Evolutionary conservation across 2,888 invertebrate genomes (phyloP), one percentile per base, ranked within the genome.

Genomic region (Eremobia ochroleuca): DNA sequence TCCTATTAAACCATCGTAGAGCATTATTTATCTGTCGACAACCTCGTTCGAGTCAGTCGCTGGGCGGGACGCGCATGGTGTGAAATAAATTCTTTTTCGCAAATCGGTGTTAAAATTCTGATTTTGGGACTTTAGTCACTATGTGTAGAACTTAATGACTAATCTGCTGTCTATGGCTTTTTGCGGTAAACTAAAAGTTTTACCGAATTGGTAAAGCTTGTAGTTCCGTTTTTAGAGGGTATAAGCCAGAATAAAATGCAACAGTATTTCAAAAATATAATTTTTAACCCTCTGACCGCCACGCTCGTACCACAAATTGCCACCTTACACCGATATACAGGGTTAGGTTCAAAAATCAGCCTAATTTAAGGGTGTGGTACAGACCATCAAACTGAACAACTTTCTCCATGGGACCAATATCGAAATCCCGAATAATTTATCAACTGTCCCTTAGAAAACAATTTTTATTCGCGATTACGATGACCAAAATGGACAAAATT

Each of bases 51-150:
- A 85, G 77, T 81, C 75, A 81, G 69, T 82, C 85, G 87, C 71
- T 83, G 76, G 82, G 83, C 82, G 85, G 84, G 81, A 82, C 83
- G 78, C 86, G 91, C 91, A 91, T 91, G 91, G 88, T 87, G 86
- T 91, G 87, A 85, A 65, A 77, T 75, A 78, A 81, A 83, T 83
- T 82, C 46, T 79, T 77, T 85, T 76, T 77, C 73, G 76, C 59
- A 65, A 74, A 79, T 78, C 77, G 76, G 71, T 79, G 68, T 62
- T 76, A 46, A 73, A 81, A 85, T 88, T 89, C 89, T 88, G 89
- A 83, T 87, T 78, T 87, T 89, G 89, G 86, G 88, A 85, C 66
- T 62, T 46, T 18, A 70, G 43, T 73, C 52, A 73, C 31, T 83
- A 68, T 67, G 25, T 34, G 40, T 76, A 40, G 15, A 67, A 46